phyloP scores from a whole-genome alignment of 53 echinoderm and acorn worm genomes.

The Crossaster papposus region DNA sequence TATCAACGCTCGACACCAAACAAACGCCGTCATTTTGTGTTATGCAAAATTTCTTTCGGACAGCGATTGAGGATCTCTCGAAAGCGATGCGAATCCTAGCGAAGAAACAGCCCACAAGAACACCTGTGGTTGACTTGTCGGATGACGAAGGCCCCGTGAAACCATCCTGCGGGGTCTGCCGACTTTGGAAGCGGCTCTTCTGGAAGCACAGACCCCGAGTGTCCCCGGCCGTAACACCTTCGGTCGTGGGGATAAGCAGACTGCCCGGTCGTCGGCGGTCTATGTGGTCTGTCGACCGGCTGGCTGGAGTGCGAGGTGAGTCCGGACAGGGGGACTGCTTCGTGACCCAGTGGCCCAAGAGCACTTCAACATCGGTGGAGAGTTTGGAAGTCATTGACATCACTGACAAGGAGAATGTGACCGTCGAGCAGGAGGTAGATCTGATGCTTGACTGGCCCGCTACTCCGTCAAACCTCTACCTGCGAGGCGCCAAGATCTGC shows the following conservation, averaged over 20 bases:
- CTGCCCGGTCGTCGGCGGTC: slow-evolving; percentile 14
- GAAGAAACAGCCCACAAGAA: slow-evolving; percentile 18
- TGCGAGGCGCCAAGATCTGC: not conserved
- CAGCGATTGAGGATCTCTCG: not conserved
- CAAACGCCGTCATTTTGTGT: slow-evolving; percentile 33
- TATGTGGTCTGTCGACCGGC: not conserved
- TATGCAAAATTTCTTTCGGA: not conserved
- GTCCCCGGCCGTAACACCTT: not conserved
- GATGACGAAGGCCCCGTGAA: slow-evolving; percentile 12
- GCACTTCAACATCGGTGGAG: not conserved
- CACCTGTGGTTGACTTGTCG: slow-evolving; percentile 28
- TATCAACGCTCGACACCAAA: not conserved
- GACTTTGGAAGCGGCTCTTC: slow-evolving; percentile 27
- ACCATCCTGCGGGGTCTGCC: slow-evolving; percentile 29
- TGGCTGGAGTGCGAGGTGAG: not conserved
- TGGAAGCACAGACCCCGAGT: slow-evolving; percentile 38
- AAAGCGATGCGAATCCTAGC: slow-evolving; percentile 17
- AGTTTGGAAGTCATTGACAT: slow-evolving; percentile 24
- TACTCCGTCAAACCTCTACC: not conserved
- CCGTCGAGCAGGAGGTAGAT: slow-evolving; percentile 15
- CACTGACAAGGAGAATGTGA: slow-evolving; percentile 21
- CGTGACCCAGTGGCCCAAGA: not conserved
- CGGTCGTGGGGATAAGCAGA: not conserved
- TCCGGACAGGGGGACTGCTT: not conserved
- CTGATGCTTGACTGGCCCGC: slow-evolving; percentile 30